These are phyloP conservation scores for Choreutis nemorana DNA, from an alignment of 2,888 invertebrate species.

Conservation along the genomic window DNA sequence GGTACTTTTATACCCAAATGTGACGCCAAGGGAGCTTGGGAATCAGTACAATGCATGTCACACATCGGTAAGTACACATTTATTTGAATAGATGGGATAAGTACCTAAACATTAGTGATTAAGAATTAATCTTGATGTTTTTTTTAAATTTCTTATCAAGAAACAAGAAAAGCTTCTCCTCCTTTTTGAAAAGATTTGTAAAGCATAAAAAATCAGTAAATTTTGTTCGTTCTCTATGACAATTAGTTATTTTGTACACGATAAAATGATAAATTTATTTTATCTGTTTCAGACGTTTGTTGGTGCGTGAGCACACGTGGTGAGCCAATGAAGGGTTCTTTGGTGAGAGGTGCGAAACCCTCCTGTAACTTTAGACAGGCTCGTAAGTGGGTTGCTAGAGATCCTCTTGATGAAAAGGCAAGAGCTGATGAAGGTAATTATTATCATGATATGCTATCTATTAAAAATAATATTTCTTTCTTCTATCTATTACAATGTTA, in stretches of 20 bases:
- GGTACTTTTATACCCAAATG: constrained; percentile 82
- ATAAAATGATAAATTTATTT: too few species aligned
- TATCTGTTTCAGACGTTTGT: constrained; percentile 71
- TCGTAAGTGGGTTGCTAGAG: constrained; percentile 53
- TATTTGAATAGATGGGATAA: too few species aligned
- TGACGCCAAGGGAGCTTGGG: constrained; percentile 80
- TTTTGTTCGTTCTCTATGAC: too few species aligned
- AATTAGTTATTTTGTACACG: too few species aligned
- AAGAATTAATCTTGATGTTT: too few species aligned
- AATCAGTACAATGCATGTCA: constrained; percentile 80
- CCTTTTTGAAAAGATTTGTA: too few species aligned
- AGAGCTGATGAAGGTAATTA: constrained; percentile 63
- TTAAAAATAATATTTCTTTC: not conserved
- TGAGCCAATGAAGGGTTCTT: constrained; percentile 80
- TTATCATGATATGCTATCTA: not conserved
- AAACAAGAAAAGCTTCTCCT: too few species aligned
- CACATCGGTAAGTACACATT: constrained; percentile 41
- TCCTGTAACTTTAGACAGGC: constrained; percentile 84
- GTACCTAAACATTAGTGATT: not conserved
- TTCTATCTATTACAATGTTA: not conserved
- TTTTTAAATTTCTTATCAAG: too few species aligned
- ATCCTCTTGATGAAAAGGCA: constrained; percentile 42
- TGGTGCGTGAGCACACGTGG: constrained; percentile 89
- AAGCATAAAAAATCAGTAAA: too few species aligned
- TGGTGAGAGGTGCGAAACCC: constrained; percentile 78